Base-by-base conservation (phyloP, 2,797 vertebrate genomes). In the Hoplostethus mediterraneus region DNA sequence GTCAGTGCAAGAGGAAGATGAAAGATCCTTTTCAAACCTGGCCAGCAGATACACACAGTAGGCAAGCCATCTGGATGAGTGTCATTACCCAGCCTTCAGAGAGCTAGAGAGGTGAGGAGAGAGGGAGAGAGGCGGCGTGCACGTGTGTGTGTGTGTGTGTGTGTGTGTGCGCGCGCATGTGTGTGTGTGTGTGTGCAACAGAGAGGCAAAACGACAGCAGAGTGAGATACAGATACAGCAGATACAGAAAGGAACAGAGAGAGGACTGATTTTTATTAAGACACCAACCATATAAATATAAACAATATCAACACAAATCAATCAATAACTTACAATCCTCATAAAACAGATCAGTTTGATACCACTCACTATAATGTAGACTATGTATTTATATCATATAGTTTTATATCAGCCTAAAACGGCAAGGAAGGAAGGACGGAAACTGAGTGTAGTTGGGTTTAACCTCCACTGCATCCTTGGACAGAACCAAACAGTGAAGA, bases 31-130 rank as follows among this genome's bases (percentile, higher is more conserved):
- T 83, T 84, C 73, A 88, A 84, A 83, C 75, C 69, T 79, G 63
- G 74, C 81, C 86, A 83, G 62, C 54, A 80, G 74, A 57, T 81
- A 67, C 68, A 67, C 68, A 71, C 65, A 75, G 79, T 80, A 77
- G 81, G 72, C 67, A 59, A 77, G 81, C 82, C 89, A 91, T 90
- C 90, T 93, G 91, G 85, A 90, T 71, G 55, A 79, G 73, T 67
- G 66, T 87, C 81, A 89, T 88, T 86, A 90, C 67, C 60, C 66
- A 73, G 79, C 60, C 64, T 72, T 78, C 59, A 70, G 71, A 80
- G 33, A 79, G 72, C 80, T 44, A 63, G n/a, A 55, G 30, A 73
- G 54, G 71, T 13, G 0, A 56, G 12, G 44, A 69, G 59, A 74
- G 72, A 82, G 63, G n/a, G 69, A 36, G 36, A 63, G 36, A 73